These are phyloP conservation scores for Carcinoscorpius rotundicauda DNA, from an alignment of 1,140 invertebrate genomes.

Conservation along the genomic window DNA sequence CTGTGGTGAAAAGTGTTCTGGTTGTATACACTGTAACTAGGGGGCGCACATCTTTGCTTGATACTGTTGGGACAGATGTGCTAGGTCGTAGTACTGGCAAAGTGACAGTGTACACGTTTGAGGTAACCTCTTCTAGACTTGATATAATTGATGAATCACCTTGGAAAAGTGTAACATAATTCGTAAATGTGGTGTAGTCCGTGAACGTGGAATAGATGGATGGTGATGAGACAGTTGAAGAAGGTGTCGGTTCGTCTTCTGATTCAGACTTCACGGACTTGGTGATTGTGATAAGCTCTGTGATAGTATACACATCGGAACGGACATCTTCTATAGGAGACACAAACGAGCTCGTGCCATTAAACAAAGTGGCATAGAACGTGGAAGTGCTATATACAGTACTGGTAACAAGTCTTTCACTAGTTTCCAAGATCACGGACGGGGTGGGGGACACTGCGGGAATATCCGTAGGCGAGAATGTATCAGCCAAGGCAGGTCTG, in stretches of 20 bases:
- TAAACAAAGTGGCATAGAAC: constrained; percentile 26
- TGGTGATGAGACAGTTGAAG: not conserved
- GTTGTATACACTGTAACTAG: constrained; percentile 9
- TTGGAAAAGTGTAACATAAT: constrained; percentile 75
- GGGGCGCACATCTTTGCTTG: constrained; percentile 2
- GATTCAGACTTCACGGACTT: constrained; percentile 13
- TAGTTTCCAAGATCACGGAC: constrained; percentile 22
- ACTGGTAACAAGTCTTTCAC: constrained; percentile 18
- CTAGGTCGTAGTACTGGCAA: constrained; percentile 3
- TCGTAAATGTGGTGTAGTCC: constrained; percentile 40
- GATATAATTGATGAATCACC: constrained; percentile 61
- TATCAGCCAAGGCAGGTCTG: not conserved
- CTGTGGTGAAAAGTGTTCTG: constrained; percentile 21
- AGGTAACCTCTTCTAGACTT: constrained; percentile 58
- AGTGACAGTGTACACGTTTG: constrained; percentile 19
- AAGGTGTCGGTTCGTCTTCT: not conserved
- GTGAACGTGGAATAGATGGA: constrained; percentile 12
- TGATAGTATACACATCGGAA: constrained; percentile 22
- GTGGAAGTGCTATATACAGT: constrained; percentile 24
- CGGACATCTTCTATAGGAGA: constrained; percentile 26
- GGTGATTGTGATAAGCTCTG: constrained; percentile 20
- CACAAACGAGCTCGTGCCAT: constrained; percentile 23
- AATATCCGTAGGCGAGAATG: not conserved
- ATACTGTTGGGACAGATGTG: not conserved
- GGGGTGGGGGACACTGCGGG: not conserved